A percentile compares a stretch with the other conserved stretches of the same genome.
Evolutionary conservation across 2,113 vertebrate genomes (phyloP).

Genomic region (Notechis scutatus): DNA sequence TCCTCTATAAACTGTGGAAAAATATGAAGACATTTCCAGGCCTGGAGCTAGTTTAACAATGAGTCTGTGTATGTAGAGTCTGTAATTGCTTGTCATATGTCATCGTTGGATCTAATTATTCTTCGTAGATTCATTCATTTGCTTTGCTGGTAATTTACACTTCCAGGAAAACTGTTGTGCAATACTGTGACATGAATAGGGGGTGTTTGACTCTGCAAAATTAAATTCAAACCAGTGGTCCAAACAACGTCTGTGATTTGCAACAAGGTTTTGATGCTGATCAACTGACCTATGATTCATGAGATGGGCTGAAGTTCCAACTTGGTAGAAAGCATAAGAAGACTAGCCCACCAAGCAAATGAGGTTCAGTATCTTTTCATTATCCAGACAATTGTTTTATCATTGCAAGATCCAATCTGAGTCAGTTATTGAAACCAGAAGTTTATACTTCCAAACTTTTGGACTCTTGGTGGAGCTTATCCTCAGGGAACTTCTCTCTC

Average conservation of each 20-base stretch:
- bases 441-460: not conserved
- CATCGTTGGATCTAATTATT: slow-evolving; percentile 43
- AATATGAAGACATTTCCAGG: slow-evolving; percentile 61
- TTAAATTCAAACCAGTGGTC: slow-evolving; percentile 45
- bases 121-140: slow-evolving; percentile 57
- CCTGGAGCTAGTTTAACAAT: slow-evolving; percentile 50
- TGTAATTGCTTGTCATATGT: slow-evolving; percentile 62
- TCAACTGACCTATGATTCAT: slow-evolving; percentile 44
- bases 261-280: slow-evolving; percentile 43
- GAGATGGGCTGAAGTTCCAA: slow-evolving; percentile 16
- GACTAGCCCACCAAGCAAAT: not conserved
- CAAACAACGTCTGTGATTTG: slow-evolving; percentile 45
- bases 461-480: not conserved
- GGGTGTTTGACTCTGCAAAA: slow-evolving; percentile 57
- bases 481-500: not conserved
- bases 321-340: slow-evolving; percentile 28
- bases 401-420: not conserved
- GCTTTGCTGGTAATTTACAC: slow-evolving; percentile 55
- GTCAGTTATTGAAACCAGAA: not conserved
- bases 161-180: slow-evolving; percentile 50
- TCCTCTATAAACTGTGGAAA: slow-evolving; percentile 68
- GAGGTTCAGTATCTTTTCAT: not conserved
- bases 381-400: not conserved
- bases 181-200: slow-evolving; percentile 51
- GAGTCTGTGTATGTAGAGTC: slow-evolving; percentile 40